Base-by-base conservation (phyloP, 1,140 invertebrate species). In the Micrasema minimum region DNA sequence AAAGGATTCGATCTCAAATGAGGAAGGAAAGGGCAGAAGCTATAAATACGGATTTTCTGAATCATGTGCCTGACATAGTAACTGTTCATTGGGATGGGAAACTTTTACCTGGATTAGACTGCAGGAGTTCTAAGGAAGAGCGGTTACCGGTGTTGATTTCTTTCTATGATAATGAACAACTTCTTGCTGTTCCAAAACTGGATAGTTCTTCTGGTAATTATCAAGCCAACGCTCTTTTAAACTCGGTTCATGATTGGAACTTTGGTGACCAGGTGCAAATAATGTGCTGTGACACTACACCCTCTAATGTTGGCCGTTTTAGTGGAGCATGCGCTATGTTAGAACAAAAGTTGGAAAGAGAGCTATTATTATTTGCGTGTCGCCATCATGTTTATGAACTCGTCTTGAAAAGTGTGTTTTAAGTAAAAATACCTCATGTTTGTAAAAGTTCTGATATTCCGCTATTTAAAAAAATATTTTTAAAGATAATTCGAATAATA, bases 401-500 rank as follows among this genome's bases (percentile, higher is more conserved):
- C 41, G 10, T 43, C 41, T 43, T 43, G 11, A 43, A 43, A 43
- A 43, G 26, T 31, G 26, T 31, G 26, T 31, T 31, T 31, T 2
- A 31, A 31, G 41, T 11, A 43, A 43, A 43, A 43, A 43, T 43
- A 43, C 57, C 62, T 61, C 43, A 41, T 73, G 66, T 69, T 75
- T 4, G 7, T 31, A 31, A 31, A 31, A 31, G 26, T 31, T 7
- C 26, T 31, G 26, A 31, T 31, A 31, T 31, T 61, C 69, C 71
- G 57, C 10, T 71, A 23, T 72, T 72, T 26, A 71, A 77, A 72
- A 76, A 61, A 50, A 77, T 75, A n/a, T n/a, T n/a, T n/a, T n/a
- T 45, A 67, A 51, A 69, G 72, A 76, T 20, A 76, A 67, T 45
- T 77, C 75, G 74, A 76, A 75, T 69, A 75, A 68, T 46, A 76